Evolutionary conservation across 2,888 invertebrate genomes (phyloP).

Genomic region (Thalpophila matura): DNA sequence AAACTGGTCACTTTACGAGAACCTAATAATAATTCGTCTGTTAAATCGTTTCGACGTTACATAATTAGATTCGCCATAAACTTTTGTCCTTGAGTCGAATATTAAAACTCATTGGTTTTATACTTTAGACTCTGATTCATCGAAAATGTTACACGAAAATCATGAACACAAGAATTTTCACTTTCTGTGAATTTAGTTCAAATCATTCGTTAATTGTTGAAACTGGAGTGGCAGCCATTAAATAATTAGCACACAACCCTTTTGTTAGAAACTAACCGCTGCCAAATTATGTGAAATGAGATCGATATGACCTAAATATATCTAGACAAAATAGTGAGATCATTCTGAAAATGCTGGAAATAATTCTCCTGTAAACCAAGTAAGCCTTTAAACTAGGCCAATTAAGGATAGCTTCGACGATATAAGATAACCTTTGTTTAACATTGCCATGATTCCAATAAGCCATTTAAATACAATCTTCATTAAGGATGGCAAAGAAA

Average conservation of each 20-base stretch:
- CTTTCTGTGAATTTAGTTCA: slow-evolving; percentile 40
- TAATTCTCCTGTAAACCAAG: slow-evolving; percentile 5
- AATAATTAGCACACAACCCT: slow-evolving; percentile 52
- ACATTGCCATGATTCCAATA: slow-evolving; percentile 11
- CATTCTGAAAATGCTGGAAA: background rate
- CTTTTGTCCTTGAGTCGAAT: slow-evolving; percentile 34
- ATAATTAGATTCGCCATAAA: slow-evolving; percentile 40
- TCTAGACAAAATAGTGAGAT: slow-evolving; percentile 27
- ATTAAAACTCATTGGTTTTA: slow-evolving; percentile 35
- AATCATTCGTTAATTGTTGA: slow-evolving; percentile 43
- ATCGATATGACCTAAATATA: slow-evolving; percentile 44
- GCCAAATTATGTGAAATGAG: slow-evolving; percentile 43
- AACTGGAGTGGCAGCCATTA: slow-evolving; percentile 41
- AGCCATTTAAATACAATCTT: slow-evolving; percentile 16
- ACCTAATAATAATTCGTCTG: slow-evolving; percentile 8
- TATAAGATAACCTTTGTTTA: slow-evolving; percentile 22
- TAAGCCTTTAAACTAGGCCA: slow-evolving; percentile 19
- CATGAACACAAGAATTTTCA: slow-evolving; percentile 32
- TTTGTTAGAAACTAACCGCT: slow-evolving; percentile 29
- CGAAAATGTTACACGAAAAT: slow-evolving; percentile 22
- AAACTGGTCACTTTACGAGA: slow-evolving; percentile 7
- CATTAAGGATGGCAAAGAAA: slow-evolving; percentile 20
- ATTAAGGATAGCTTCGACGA: slow-evolving; percentile 11
- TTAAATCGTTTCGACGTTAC: slow-evolving; percentile 25
- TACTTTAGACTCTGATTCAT: slow-evolving; percentile 36